phyloP scores from a whole-genome alignment of 2,797 vertebrate species.

The Steatocranus sp. region DNA sequence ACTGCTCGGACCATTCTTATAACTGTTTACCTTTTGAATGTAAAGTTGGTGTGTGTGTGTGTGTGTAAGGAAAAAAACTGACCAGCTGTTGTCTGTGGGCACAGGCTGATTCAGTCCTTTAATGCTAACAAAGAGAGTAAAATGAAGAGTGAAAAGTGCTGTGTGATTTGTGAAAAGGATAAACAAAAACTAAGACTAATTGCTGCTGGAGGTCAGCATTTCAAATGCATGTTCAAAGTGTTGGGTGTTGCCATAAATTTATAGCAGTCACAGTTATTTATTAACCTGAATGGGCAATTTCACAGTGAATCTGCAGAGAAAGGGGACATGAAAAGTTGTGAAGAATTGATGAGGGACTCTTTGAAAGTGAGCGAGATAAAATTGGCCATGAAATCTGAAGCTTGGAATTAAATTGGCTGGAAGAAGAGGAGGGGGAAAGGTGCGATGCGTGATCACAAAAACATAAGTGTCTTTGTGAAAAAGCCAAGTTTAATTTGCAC shows the following conservation, averaged over 20 bases:
- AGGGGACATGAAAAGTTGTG: conserved; percentile 79
- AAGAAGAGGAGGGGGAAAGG: conserved; percentile 62
- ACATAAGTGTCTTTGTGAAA: conserved; percentile 69
- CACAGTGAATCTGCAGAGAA: conserved; percentile 75
- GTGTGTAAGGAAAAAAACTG: not conserved
- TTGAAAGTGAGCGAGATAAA: conserved; percentile 78
- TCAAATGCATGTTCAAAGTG: conserved; percentile 70
- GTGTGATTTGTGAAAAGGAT: conserved; percentile 64
- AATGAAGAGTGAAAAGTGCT: conserved; percentile 43
- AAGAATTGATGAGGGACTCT: conserved; percentile 80
- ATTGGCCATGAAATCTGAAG: conserved; percentile 82
- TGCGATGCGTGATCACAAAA: conserved; percentile 57
- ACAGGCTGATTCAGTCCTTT: not conserved
- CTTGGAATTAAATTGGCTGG: conserved; percentile 78
- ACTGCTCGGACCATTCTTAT: not conserved
- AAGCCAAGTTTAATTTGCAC: conserved; percentile 77
- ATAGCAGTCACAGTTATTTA: conserved; percentile 77
- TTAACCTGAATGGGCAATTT: conserved; percentile 79
- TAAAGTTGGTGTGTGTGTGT: not conserved
- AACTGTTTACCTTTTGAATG: not conserved
- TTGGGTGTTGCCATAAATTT: conserved; percentile 64
- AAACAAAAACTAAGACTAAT: conserved; percentile 79
- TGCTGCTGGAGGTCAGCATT: conserved; percentile 77
- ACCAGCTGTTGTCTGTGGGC: not conserved
- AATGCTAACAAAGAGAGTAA: conserved; percentile 26